These are phyloP conservation scores for Archilochus colubris DNA, from an alignment of 2,113 vertebrate species.

Conservation along the genomic window DNA sequence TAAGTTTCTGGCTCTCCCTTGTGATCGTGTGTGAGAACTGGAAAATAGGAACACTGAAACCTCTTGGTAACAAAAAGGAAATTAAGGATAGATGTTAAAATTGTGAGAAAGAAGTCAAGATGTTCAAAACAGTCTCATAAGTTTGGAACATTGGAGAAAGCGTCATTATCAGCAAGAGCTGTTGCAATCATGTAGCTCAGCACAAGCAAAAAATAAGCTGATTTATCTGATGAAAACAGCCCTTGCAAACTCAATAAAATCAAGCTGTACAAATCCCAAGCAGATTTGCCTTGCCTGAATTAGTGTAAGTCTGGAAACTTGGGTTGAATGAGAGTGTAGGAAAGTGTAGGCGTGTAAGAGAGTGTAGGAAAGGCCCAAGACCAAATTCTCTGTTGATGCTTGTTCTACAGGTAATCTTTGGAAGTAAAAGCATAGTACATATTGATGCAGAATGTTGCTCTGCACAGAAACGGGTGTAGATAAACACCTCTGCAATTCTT, in stretches of 20 bases:
- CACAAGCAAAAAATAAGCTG: not conserved
- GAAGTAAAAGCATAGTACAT: not conserved
- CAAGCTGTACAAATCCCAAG: not conserved
- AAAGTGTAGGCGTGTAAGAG: not conserved
- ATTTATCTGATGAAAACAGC: not conserved
- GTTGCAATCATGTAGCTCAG: not conserved
- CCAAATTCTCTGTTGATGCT: not conserved
- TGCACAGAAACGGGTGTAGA: not conserved
- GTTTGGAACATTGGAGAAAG: not conserved
- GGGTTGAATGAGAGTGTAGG: rapidly evolving
- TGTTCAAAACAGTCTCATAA: not conserved
- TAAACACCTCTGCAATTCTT: not conserved
- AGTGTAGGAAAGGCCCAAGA: not conserved
- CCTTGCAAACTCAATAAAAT: not conserved
- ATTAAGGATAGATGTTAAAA: slow-evolving; percentile 19
- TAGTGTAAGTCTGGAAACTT: not conserved
- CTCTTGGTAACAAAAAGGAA: not conserved
- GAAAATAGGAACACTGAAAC: slow-evolving; percentile 1
- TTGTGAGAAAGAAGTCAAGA: not conserved
- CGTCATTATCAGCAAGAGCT: not conserved
- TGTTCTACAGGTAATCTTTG: not conserved
- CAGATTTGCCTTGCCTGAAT: not conserved
- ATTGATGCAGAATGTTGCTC: not conserved
- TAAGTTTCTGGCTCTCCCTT: not conserved
- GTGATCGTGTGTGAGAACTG: not conserved